A percentile compares a stretch with the other conserved stretches of the same genome.
Evolutionary conservation across 2,113 vertebrate species (phyloP).

Genomic region (Hylia prasina): DNA sequence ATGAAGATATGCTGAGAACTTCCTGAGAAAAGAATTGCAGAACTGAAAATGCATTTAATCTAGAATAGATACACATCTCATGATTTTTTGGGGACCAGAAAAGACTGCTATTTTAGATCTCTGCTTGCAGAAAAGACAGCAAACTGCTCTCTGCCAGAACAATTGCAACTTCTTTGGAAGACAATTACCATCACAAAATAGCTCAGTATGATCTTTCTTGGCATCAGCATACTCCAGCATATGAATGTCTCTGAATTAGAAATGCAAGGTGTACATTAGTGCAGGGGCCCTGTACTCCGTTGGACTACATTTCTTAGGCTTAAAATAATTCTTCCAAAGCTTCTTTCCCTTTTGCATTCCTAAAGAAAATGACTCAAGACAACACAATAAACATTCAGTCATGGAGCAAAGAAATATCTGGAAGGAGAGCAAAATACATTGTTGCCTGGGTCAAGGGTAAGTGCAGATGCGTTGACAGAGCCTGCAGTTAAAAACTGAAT

Average conservation of each 20-base stretch:
- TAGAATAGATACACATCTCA: not conserved
- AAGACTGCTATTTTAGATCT: not conserved
- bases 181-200: not conserved
- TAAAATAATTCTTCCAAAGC: not conserved
- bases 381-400: not conserved
- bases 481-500: not conserved
- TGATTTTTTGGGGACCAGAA: not conserved
- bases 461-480: not conserved
- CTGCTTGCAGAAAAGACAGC: not conserved
- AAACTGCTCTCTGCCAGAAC: not conserved
- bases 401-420: conserved; percentile 1
- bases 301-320: not conserved
- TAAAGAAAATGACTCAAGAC: conserved; percentile 25
- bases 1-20: conserved; percentile 9
- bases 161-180: not conserved
- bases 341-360: not conserved
- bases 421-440: not conserved
- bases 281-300: not conserved
- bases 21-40: not conserved
- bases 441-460: not conserved
- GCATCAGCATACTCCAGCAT: not conserved
- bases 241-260: not conserved
- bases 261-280: not conserved
- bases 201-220: not conserved
- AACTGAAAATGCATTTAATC: not conserved